Percentiles rank a stretch among this genome's conserved stretches.
These are phyloP conservation scores for Melanotaenia trifasciata DNA, from an alignment of 2,797 vertebrate genomes.

Conservation along the genomic window DNA sequence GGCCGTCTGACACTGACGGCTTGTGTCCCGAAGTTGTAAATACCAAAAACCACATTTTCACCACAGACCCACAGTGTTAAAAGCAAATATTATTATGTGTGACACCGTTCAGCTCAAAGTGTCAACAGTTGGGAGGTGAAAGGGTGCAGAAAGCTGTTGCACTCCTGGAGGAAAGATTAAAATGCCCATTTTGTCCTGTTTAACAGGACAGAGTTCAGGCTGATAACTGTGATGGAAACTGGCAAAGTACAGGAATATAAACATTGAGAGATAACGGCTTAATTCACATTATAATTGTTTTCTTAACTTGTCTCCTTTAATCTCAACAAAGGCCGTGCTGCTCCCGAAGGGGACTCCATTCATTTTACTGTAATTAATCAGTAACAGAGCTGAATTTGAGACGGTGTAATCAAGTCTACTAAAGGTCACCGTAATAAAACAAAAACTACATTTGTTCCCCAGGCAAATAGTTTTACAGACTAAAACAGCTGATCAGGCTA, in stretches of 20 bases:
- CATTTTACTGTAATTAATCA: neutral
- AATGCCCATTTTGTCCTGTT: neutral
- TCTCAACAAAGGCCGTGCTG: neutral
- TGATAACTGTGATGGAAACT: neutral
- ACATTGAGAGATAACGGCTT: neutral
- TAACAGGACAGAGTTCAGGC: neutral
- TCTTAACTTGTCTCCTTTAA: neutral
- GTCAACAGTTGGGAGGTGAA: neutral
- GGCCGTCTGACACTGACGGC: constrained; percentile 25
- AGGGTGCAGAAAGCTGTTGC: too few relatives aligned
- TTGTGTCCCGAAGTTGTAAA: constrained; percentile 23
- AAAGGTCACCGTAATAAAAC: neutral
- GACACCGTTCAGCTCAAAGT: neutral
- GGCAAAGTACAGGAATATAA: neutral
- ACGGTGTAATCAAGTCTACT: neutral
- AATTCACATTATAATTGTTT: neutral
- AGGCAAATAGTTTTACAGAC: neutral
- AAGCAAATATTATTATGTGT: neutral
- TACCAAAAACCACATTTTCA: constrained; percentile 29
- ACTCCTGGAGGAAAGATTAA: neutral
- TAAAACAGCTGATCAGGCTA: too few relatives aligned
- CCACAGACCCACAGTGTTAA: neutral
- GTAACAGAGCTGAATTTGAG: neutral
- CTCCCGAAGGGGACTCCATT: neutral
- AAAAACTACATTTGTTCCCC: neutral